A percentile compares a stretch with the other conserved stretches of the same genome.
phyloP scores from a whole-genome alignment of 2,888 invertebrate genomes.

The Cephus nigrinus region DNA sequence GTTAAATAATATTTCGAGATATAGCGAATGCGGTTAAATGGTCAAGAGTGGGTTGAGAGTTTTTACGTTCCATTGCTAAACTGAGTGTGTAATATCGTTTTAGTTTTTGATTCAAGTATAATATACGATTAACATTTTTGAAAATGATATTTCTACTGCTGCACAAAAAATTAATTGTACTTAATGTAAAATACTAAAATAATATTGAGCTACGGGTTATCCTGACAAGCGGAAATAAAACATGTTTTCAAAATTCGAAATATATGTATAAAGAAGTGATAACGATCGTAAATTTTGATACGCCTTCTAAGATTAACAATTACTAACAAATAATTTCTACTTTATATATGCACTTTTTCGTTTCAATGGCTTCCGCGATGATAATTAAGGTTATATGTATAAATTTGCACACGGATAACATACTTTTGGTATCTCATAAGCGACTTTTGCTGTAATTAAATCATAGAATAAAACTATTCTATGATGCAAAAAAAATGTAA shows the following conservation, averaged over 20 bases:
- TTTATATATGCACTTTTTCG: background rate
- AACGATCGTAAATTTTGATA: too few species aligned
- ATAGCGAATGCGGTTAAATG: background rate
- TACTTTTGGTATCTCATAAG: background rate
- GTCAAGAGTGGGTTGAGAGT: background rate
- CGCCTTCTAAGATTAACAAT: background rate
- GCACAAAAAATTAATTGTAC: background rate
- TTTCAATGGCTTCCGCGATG: background rate
- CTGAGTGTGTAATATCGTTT: background rate
- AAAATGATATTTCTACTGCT: background rate
- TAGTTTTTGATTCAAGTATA: background rate
- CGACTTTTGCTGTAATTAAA: background rate
- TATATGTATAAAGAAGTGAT: too few species aligned
- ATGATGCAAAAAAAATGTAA: background rate
- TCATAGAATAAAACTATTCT: background rate
- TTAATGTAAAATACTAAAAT: background rate
- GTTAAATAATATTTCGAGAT: background rate
- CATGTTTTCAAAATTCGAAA: background rate
- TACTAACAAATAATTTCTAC: background rate
- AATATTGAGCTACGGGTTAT: background rate
- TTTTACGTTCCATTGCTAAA: background rate
- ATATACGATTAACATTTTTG: background rate
- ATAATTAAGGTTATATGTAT: background rate
- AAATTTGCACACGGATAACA: background rate
- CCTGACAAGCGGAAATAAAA: background rate